Evolutionary conservation across 2,888 invertebrate genomes (phyloP), one percentile per base, ranked within the genome.

Genomic region (Choreutis nemorana): DNA sequence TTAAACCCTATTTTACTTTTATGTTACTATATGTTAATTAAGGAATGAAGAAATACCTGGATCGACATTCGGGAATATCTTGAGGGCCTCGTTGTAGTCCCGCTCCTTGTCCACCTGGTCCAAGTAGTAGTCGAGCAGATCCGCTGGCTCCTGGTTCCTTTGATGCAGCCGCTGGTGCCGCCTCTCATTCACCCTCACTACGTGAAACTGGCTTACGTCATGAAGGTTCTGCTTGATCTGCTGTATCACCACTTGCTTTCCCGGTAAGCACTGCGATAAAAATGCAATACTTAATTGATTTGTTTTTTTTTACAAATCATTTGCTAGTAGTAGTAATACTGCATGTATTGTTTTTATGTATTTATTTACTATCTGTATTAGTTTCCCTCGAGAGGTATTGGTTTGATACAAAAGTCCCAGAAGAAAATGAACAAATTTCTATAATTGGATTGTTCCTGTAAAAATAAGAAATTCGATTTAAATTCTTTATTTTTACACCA

Each of bases 221-320:
- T 40, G 26, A 4, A 59, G 35, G 50, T 68, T 83, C 57, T 65
- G 71, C 53, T 33, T 72, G 53, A 44, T 87, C 79, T 60, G 87
- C 9, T 54, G 33, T 3, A 61, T 21, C 0, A 57, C 46, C 1
- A 34, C 42, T 29, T 39, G 45, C 35, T 61, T 61, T 0, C 63
- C 57, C 0, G 63, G 63, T 14, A 61, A 32, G 28, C 40, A 40
- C 61, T 62, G 37, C 29, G 8, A 25, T 23, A 20, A 16, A 32
- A 27, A 13, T 11, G 5, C 18, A 8, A 18, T 18, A 18, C 4
- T 6, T 18, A 6, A 18, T 18, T 18, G 5, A 18, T 6, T 18
- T 18, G n/a, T n/a, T n/a, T n/a, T n/a, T n/a, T n/a, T n/a, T n/a
- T n/a, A n/a, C n/a, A n/a, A n/a, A n/a, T n/a, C n/a, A n/a, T n/a